These are phyloP conservation scores for Paradoxurus hermaphroditus DNA, from an alignment of 2,113 vertebrate genomes.

Conservation along the genomic window DNA sequence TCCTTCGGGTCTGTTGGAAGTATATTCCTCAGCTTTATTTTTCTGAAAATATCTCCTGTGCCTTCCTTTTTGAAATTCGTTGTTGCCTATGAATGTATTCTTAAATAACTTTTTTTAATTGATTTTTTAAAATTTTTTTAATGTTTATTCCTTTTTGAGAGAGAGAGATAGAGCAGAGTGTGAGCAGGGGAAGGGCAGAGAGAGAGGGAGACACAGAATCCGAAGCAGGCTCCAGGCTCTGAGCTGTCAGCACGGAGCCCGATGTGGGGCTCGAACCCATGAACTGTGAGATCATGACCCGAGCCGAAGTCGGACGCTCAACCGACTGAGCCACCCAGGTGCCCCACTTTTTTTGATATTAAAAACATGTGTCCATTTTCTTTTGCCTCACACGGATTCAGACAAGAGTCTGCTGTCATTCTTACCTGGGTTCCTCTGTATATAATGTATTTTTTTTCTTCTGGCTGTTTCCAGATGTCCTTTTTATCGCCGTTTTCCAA, in stretches of 20 bases:
- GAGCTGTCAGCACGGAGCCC: too few species aligned
- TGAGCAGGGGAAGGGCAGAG: too few species aligned
- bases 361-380: background rate
- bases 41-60: background rate
- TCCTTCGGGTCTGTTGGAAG: background rate
- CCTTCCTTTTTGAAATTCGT: background rate
- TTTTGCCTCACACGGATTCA: background rate
- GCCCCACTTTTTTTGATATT: background rate
- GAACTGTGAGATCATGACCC: too few species aligned
- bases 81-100: background rate
- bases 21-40: background rate
- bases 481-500: background rate
- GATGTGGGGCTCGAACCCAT: too few species aligned
- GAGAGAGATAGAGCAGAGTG: too few species aligned
- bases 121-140: too few species aligned
- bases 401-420: background rate
- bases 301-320: too few species aligned
- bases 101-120: background rate
- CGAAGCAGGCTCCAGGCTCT: too few species aligned
- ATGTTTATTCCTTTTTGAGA: too few species aligned
- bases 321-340: too few species aligned
- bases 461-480: background rate
- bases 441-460: background rate
- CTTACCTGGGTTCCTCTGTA: background rate
- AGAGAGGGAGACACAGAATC: too few species aligned